Evolutionary conservation across 92 coral and sea anemone species (phyloP).

Genomic region (Galaxea fascicularis): DNA sequence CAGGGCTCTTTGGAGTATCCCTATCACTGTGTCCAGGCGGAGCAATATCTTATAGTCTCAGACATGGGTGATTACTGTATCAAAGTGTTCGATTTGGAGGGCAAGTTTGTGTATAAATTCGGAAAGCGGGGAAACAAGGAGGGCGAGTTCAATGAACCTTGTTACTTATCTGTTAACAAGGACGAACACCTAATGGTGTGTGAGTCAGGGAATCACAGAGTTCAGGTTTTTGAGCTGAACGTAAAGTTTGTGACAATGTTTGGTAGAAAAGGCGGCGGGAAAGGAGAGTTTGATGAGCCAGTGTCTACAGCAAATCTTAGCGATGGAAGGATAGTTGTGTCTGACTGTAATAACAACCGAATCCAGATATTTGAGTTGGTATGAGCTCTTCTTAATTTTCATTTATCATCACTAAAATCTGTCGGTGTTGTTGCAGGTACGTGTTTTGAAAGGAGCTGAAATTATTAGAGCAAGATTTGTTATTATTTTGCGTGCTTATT

Average conservation of each 20-base stretch:
- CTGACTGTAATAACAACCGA: slow-evolving; percentile 33
- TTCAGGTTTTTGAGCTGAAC: slow-evolving; percentile 41
- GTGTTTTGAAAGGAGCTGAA: no score
- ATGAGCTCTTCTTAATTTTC: no score
- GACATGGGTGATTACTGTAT: slow-evolving; percentile 43
- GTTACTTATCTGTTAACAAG: slow-evolving; percentile 39
- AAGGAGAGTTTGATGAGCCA: slow-evolving; percentile 50
- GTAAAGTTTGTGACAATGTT: slow-evolving; percentile 42
- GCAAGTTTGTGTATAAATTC: slow-evolving; percentile 34
- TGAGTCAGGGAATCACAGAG: slow-evolving; percentile 41
- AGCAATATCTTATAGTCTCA: slow-evolving; percentile 26
- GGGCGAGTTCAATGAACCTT: slow-evolving; percentile 37
- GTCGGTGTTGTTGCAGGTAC: no score
- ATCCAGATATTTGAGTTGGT: not conserved
- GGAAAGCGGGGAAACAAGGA: slow-evolving; percentile 30
- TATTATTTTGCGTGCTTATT: no score
- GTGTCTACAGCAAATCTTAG: slow-evolving; percentile 26
- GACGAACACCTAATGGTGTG: slow-evolving; percentile 35
- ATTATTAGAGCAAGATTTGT: no score
- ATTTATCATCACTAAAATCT: no score
- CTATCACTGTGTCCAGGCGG: not conserved
- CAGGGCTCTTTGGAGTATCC: not conserved
- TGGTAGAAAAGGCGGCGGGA: slow-evolving; percentile 36
- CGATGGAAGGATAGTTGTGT: slow-evolving; percentile 37
- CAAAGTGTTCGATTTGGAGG: slow-evolving; percentile 24